phyloP scores from a whole-genome alignment of 1,140 invertebrate genomes.

The Brachionus manjavacas region DNA sequence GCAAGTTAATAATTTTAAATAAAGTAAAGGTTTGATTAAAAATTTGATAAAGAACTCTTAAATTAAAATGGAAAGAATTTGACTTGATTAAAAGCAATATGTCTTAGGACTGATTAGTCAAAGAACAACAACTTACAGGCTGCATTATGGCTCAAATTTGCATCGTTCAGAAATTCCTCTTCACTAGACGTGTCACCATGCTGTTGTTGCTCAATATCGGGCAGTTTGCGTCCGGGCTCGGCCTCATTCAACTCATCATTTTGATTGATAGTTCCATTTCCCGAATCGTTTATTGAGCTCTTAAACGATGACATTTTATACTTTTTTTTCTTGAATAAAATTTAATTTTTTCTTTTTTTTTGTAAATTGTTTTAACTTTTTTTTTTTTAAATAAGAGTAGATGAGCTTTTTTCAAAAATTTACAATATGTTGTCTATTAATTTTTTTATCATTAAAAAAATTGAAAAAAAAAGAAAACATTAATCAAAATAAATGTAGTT shows the following conservation, averaged over 20 bases:
- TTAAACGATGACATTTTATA: constrained; percentile 1
- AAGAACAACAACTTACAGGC: not conserved
- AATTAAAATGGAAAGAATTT: not conserved
- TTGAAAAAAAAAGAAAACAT: not conserved
- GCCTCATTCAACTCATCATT: not conserved
- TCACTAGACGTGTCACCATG: not conserved
- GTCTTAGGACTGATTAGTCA: not conserved
- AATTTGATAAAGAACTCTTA: not conserved
- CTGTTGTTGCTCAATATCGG: not conserved
- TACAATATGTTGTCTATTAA: constrained; percentile 25
- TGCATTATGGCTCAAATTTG: not conserved
- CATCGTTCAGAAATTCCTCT: not conserved
- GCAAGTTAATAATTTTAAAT: not conserved
- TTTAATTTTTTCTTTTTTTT: not conserved
- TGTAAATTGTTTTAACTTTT: not conserved
- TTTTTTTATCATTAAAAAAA: not conserved
- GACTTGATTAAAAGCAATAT: not conserved
- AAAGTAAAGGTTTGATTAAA: not conserved
- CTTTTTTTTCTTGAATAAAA: not conserved
- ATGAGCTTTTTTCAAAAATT: not conserved
- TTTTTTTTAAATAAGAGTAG: not conserved
- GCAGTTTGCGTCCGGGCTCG: not conserved
- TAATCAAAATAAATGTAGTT: not conserved
- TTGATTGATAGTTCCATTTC: not conserved
- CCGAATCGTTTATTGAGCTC: constrained; percentile 28